Evolutionary conservation across 30 jellyfish, hydroid and myxozoan genomes (phyloP).

Genomic region (Hydra vulgaris): DNA sequence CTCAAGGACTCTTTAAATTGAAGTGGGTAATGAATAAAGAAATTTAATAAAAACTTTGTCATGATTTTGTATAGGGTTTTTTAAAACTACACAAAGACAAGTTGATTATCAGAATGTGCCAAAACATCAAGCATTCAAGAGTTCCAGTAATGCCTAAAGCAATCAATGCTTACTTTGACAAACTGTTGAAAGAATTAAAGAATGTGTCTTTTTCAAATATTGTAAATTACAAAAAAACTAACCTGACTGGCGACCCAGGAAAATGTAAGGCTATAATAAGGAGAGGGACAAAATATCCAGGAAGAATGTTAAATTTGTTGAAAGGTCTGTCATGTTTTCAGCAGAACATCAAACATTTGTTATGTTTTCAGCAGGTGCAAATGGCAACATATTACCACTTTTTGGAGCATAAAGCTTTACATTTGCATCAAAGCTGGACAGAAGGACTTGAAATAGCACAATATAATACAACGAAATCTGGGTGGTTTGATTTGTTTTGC

Average conservation of each 20-base stretch:
- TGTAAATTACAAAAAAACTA: neutral
- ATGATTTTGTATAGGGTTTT: neutral
- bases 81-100: neutral
- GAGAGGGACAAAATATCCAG: neutral
- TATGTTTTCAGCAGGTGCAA: no score
- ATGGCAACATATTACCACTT: no score
- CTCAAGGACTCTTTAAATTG: neutral
- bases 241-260: neutral
- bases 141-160: no score
- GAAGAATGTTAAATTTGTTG: neutral
- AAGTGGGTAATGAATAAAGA: neutral
- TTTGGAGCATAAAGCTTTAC: no score
- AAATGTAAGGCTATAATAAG: neutral
- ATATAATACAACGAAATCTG: no score
- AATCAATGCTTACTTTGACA: neutral
- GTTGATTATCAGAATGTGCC: neutral
- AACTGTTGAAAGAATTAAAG: neutral
- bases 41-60: neutral
- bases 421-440: no score
- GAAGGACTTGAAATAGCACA: no score
- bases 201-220: neutral
- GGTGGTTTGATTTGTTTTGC: no score
- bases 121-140: neutral
- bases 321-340: no score
- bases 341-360: no score